Percentiles rank a stretch among this genome's conserved stretches.
phyloP scores from a whole-genome alignment of 2,888 invertebrate species.

The Deilephila porcellus region DNA sequence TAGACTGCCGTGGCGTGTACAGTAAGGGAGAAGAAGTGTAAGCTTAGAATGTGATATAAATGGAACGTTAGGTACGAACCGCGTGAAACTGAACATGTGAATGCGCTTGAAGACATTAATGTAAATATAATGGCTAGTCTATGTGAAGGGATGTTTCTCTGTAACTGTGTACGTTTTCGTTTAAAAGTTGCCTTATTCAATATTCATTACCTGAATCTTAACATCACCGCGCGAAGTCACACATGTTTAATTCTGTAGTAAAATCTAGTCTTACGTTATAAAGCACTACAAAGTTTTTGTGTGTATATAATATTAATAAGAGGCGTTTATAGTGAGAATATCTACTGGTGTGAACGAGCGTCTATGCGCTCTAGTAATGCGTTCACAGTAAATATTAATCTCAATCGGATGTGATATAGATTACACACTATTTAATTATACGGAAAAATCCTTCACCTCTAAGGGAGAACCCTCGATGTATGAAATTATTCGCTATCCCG shows the following conservation, averaged over 20 bases:
- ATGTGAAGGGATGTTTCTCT: slow-evolving; percentile 46
- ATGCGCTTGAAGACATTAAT: slow-evolving; percentile 40
- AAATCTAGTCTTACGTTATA: slow-evolving; percentile 83
- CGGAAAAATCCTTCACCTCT: slow-evolving; percentile 67
- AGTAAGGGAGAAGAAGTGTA: slow-evolving; percentile 12
- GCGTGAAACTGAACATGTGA: slow-evolving; percentile 22
- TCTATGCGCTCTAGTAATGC: slow-evolving; percentile 46
- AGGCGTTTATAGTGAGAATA: slow-evolving; percentile 69
- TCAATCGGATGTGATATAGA: slow-evolving; percentile 80
- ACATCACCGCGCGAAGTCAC: slow-evolving; percentile 62
- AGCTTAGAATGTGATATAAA: slow-evolving; percentile 21
- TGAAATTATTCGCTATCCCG: slow-evolving; percentile 54
- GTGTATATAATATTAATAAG: slow-evolving; percentile 78
- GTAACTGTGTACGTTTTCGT: slow-evolving; percentile 35
- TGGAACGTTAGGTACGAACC: slow-evolving; percentile 8
- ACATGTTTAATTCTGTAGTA: slow-evolving; percentile 76
- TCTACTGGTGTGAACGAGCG: slow-evolving; percentile 59
- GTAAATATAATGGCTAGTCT: slow-evolving; percentile 56
- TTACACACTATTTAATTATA: slow-evolving; percentile 69
- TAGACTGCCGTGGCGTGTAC: neutral
- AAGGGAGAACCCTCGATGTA: slow-evolving; percentile 58
- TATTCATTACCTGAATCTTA: slow-evolving; percentile 53
- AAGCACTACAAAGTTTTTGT: slow-evolving; percentile 76
- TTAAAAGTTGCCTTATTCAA: slow-evolving; percentile 60
- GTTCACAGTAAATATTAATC: slow-evolving; percentile 70